Conservation (phyloP, 2,797 vertebrate species). For the Hirundo rustica region DNA sequence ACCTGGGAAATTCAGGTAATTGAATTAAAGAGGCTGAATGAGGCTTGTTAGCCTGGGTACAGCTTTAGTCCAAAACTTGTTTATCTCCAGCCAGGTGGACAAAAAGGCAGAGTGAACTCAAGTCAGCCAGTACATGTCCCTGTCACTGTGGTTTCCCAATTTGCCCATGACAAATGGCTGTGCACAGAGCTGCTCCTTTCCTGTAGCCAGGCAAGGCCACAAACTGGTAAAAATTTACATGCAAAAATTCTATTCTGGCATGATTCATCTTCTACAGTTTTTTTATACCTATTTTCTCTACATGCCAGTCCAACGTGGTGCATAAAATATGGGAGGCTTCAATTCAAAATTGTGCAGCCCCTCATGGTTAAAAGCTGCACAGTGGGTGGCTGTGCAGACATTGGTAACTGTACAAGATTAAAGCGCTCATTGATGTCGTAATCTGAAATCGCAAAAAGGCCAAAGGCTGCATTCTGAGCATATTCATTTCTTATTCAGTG, state of each 20-base stretch:
- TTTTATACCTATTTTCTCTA: not conserved
- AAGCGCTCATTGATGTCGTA: rapidly evolving
- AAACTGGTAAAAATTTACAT: not conserved
- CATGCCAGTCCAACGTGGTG: rapidly evolving
- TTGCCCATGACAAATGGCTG: not conserved
- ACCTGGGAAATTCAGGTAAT: not conserved
- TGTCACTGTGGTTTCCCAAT: not conserved
- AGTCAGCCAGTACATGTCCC: not conserved
- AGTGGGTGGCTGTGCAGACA: not conserved
- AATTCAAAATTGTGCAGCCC: not conserved
- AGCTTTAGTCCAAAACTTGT: not conserved
- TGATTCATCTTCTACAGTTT: not conserved
- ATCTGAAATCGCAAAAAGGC: not conserved
- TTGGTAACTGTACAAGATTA: not conserved
- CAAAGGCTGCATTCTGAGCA: not conserved
- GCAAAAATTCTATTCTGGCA: not conserved
- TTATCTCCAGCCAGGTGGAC: not conserved
- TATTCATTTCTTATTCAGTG: not conserved
- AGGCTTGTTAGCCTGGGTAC: not conserved
- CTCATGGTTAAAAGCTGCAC: not conserved
- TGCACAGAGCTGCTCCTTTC: not conserved
- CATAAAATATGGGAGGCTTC: not conserved
- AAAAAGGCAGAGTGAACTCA: not conserved
- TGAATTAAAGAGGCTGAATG: not conserved
- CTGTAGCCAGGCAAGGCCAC: not conserved